Evolutionary conservation across 2,888 invertebrate genomes (phyloP).

Genomic region (Adelphocoris suturalis): DNA sequence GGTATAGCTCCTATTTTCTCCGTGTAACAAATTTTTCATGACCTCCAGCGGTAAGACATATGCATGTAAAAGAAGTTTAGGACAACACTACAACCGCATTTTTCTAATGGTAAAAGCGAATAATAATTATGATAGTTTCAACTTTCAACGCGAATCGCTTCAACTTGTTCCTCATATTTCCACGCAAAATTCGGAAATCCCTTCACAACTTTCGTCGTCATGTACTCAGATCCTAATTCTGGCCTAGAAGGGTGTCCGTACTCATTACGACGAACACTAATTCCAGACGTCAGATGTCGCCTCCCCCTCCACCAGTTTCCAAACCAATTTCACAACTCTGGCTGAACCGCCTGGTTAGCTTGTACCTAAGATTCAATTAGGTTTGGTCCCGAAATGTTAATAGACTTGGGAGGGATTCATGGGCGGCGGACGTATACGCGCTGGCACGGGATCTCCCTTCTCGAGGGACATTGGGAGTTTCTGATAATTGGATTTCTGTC

Average conservation of each 20-base stretch:
- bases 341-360: slow-evolving; percentile 1
- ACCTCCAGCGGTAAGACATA: no score
- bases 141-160: no score
- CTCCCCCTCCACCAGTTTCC: not conserved
- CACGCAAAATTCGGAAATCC: not conserved
- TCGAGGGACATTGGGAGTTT: not conserved
- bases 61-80: no score
- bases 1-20: no score
- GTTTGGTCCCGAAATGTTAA: not conserved
- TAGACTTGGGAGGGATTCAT: not conserved
- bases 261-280: not conserved
- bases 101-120: no score
- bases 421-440: not conserved
- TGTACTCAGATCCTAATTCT: not conserved
- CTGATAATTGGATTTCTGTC: not conserved
- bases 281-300: not conserved
- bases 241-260: not conserved
- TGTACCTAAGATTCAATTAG: slow-evolving; percentile 1
- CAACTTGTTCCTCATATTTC: not conserved
- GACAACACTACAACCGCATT: no score
- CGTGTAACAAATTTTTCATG: no score
- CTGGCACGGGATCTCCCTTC: not conserved
- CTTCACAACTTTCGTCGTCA: not conserved
- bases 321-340: not conserved
- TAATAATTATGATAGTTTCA: no score